Evolutionary conservation across 2,113 vertebrate genomes (phyloP), one percentile per base, ranked within the genome.

Genomic region (Sarotherodon lohbergeri): DNA sequence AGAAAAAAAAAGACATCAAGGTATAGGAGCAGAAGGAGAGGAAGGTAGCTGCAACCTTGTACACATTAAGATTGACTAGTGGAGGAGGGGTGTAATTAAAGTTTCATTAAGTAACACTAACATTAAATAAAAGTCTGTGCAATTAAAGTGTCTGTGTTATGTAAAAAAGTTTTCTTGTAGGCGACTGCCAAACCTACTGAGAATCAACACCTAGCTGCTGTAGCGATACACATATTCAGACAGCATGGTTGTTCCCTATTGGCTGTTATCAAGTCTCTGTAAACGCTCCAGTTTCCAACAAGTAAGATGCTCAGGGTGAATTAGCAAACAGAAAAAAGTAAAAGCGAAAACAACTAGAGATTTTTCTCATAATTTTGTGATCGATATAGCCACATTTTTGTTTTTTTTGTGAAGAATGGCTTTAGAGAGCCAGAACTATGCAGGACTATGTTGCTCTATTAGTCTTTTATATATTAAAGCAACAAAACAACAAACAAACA

Each of bases 41-140:
- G 54, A 87, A 80, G 63, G 43, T 59, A 81, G 82, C 80, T 57
- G 71, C 79, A 84, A 55, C 29, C 73, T 85, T 54, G 79, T 54
- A 80, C 55, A 85, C 66, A 89, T 89, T 85, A 54, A 52, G 55
- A 86, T 80, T 92, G 63, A 88, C 46, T 90, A 43, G 71, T 73
- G 11, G 50, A 66, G 81, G 78, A 86, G 86, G 84, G 48, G 54
- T 84, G 54, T 89, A 90, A 93, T 93, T 91, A 94, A 91, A 91
- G 55, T 54, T 83, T 76, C 66, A 94, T 92, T 94, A 90, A 84
- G 86, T 6, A 3, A 85, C 90, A 89, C 82, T 86, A 89, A 86
- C 78, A 86, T 90, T 89, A 84, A 88, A 90, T 89, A 87, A 89
- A 88, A 88, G 68, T 82, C 78, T 13, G 34, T 39, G 66, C 87